These are phyloP conservation scores for Basileuterus tristriatus DNA, from an alignment of 2,797 vertebrate genomes.

Conservation along the genomic window DNA sequence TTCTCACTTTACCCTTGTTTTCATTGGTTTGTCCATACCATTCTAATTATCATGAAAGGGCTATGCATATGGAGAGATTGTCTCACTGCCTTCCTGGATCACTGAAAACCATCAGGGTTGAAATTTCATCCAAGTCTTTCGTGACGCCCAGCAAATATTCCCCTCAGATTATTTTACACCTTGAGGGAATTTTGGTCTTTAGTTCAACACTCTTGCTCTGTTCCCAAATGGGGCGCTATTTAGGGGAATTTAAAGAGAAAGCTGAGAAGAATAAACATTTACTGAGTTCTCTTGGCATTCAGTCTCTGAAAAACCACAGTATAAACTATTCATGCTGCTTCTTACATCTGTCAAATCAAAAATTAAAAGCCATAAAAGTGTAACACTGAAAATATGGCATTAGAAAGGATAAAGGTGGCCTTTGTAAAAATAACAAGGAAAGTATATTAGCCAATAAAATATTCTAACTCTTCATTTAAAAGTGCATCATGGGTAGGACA, in stretches of 20 bases:
- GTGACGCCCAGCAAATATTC: slow-evolving; percentile 83
- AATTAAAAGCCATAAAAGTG: slow-evolving; percentile 84
- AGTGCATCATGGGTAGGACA: slow-evolving; percentile 83
- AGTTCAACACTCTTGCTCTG: slow-evolving; percentile 85
- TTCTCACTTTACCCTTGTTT: slow-evolving; percentile 80
- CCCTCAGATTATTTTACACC: slow-evolving; percentile 83
- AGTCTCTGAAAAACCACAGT: slow-evolving; percentile 85
- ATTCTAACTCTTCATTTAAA: slow-evolving; percentile 85
- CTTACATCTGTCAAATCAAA: slow-evolving; percentile 83
- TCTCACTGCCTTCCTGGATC: slow-evolving; percentile 84
- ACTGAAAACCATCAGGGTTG: slow-evolving; percentile 81
- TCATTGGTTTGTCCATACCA: slow-evolving; percentile 81
- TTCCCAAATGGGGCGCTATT: slow-evolving; percentile 83
- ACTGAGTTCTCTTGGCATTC: slow-evolving; percentile 85
- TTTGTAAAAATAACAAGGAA: slow-evolving; percentile 85
- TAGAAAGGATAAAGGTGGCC: slow-evolving; percentile 84
- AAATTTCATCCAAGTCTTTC: slow-evolving; percentile 85
- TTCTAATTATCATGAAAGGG: slow-evolving; percentile 82
- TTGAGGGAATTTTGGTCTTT: slow-evolving; percentile 85
- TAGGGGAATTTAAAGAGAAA: slow-evolving; percentile 83
- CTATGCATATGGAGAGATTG: slow-evolving; percentile 80
- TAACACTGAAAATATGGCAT: slow-evolving; percentile 87
- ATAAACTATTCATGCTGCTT: slow-evolving; percentile 86
- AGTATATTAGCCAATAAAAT: slow-evolving; percentile 86
- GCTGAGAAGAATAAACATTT: slow-evolving; percentile 86